These are phyloP conservation scores for Entelurus aequoreus DNA, from an alignment of 2,113 vertebrate genomes.

Conservation along the genomic window DNA sequence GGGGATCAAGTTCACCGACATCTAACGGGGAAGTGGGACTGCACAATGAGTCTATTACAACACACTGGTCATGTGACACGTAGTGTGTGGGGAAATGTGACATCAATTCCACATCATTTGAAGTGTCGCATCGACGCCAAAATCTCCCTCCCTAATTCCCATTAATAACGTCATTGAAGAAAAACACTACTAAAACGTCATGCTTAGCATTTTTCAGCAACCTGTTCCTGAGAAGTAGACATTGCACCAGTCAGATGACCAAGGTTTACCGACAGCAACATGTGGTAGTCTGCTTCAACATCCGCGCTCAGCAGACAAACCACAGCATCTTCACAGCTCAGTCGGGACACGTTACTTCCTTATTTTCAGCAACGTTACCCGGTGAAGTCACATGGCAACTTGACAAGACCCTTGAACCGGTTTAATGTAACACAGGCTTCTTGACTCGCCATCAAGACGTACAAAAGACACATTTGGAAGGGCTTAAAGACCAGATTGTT, in stretches of 20 bases:
- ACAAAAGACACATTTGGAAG: not conserved
- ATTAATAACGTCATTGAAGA: not conserved
- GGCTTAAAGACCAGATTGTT: not conserved
- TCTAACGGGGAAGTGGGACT: conserved; percentile 34
- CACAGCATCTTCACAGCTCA: conserved; percentile 7
- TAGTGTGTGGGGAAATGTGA: not conserved
- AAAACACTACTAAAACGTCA: not conserved
- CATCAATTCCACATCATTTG: not conserved
- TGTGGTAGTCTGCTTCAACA: conserved; percentile 10
- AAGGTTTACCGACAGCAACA: conserved; percentile 1
- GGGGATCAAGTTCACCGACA: conserved; percentile 49
- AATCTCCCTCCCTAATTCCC: not conserved
- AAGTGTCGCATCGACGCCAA: too few relatives aligned
- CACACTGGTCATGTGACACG: conserved; percentile 4
- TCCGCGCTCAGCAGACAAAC: conserved; percentile 18
- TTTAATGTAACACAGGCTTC: not conserved
- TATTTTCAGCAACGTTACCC: conserved; percentile 15
- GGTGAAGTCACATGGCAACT: conserved; percentile 12
- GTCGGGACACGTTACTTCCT: not conserved
- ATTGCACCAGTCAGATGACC: conserved; percentile 14
- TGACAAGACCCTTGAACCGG: conserved; percentile 1
- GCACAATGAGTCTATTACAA: conserved; percentile 13
- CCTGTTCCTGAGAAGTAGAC: not conserved
- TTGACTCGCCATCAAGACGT: conserved; percentile 6
- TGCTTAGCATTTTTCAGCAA: not conserved